Evolutionary conservation across 35 echinoderm and acorn worm species (phyloP), one percentile per base, ranked within the genome.

Genomic region (Anneissia japonica): DNA sequence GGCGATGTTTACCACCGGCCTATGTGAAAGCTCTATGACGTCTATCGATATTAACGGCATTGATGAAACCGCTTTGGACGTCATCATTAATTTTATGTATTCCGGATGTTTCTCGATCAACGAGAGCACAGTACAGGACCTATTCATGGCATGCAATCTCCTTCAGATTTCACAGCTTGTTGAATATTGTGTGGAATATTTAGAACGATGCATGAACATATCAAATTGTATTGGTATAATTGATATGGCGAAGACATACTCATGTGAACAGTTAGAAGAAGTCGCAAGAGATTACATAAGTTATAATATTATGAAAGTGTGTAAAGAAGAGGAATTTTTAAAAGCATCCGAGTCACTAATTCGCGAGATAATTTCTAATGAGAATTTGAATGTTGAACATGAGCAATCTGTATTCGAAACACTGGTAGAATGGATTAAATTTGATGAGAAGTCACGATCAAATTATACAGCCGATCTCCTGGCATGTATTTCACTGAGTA

Each of bases 1-100:
- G 39, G 91, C 91, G 19, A 93, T 93, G 91, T 93, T 93, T 75
- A 93, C 91, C 1, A 76, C 51, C 37, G 87, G 87, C 2, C 80
- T 93, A 83, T 74, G 75, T 23, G 91, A 90, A 73, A 37, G 34
- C 0, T 28, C 16, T 36, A 28, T 36, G 31, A 41, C 88, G 14
- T 46, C 76, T 55, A 74, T 90, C 17, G 38, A 41, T 5, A 35
- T 93, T 31, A 81, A 86, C 33, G 91, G 86, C 31, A 38, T 93
- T 21, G 86, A 93, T 30, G 74, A 78, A 38, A 55, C 26, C 26
- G 88, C 87, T 0, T 28, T 93, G 41, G 37, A 76, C 31, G 72
- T 81, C 5, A 85, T 93, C 55, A 33, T 93, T 33, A 82, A 89
- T 33, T 93, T 93, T 79, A 80, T 89, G 28, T 93, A 93, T 72